Evolutionary conservation across 2,797 vertebrate genomes (phyloP).

Genomic region (Echeneis naucrates): DNA sequence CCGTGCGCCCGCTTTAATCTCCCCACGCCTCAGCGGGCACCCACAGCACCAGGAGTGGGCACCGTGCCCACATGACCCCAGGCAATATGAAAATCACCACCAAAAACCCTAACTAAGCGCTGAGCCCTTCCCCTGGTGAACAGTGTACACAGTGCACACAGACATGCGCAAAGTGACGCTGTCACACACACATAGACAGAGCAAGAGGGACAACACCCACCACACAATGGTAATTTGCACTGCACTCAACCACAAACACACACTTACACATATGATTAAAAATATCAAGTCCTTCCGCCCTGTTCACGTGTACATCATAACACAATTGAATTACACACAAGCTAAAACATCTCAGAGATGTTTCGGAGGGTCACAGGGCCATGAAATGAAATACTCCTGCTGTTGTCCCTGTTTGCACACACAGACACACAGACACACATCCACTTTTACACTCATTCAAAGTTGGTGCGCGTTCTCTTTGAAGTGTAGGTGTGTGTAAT

Average conservation of each 20-base stretch:
- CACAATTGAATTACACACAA: conserved; percentile 41
- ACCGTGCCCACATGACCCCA: conserved; percentile 83
- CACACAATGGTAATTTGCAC: conserved; percentile 42
- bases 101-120: conserved; percentile 77
- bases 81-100: conserved; percentile 87
- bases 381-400: conserved; percentile 60
- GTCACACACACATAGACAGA: conserved; percentile 30
- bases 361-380: conserved; percentile 47
- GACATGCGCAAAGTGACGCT: conserved; percentile 59
- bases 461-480: conserved; percentile 64
- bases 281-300: conserved; percentile 39
- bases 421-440: conserved; percentile 38
- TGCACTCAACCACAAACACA: conserved; percentile 22
- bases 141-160: conserved; percentile 60
- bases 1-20: conserved; percentile 85
- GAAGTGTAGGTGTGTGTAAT: conserved; percentile 74
- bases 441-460: conserved; percentile 54
- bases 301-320: conserved; percentile 45
- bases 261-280: conserved; percentile 57
- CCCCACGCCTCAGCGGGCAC: conserved; percentile 81
- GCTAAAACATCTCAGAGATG: conserved; percentile 41
- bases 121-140: conserved; percentile 70
- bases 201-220: conserved; percentile 50
- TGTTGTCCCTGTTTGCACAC: conserved; percentile 48
- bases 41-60: conserved; percentile 84